Percentiles rank a stretch among this genome's conserved stretches.
These are phyloP conservation scores for Scaptomyza cyrtandrae DNA, from an alignment of 2,888 invertebrate genomes.

Conservation along the genomic window DNA sequence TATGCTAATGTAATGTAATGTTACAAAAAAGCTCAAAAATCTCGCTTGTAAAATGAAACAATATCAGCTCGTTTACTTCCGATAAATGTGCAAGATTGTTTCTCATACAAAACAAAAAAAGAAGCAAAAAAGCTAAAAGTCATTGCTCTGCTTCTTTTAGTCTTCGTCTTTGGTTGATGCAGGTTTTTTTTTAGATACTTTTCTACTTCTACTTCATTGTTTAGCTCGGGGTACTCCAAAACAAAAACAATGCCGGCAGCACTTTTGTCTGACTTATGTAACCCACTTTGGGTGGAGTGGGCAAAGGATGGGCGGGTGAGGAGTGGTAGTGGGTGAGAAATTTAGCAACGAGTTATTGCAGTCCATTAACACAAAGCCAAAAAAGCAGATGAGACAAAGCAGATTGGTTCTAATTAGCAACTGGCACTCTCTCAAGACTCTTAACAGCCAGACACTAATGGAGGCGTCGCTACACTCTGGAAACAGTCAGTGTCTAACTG, in stretches of 20 bases:
- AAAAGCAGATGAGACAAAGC: slow-evolving; percentile 33
- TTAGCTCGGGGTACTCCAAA: slow-evolving; percentile 19
- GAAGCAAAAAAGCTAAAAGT: neutral
- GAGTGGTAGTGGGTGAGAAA: neutral
- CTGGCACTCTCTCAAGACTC: slow-evolving; percentile 35
- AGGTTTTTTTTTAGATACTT: slow-evolving; percentile 19
- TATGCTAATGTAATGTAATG: no score
- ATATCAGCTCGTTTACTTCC: no score
- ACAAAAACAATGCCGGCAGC: slow-evolving; percentile 22
- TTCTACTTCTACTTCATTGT: slow-evolving; percentile 23
- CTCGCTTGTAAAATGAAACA: no score
- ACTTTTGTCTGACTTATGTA: slow-evolving; percentile 56
- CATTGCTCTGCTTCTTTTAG: slow-evolving; percentile 2
- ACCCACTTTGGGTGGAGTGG: slow-evolving; percentile 39
- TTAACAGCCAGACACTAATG: slow-evolving; percentile 64
- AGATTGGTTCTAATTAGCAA: slow-evolving; percentile 61
- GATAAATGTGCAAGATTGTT: no score
- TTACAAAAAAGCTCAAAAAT: no score
- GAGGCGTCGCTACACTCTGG: slow-evolving; percentile 40
- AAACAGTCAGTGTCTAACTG: slow-evolving; percentile 6
- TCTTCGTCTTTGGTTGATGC: neutral
- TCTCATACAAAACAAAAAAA: no score
- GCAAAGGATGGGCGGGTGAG: neutral
- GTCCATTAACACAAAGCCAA: slow-evolving; percentile 60
- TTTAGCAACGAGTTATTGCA: slow-evolving; percentile 50